phyloP scores from a whole-genome alignment of 1,140 invertebrate genomes.

The Palaemon carinicauda region DNA sequence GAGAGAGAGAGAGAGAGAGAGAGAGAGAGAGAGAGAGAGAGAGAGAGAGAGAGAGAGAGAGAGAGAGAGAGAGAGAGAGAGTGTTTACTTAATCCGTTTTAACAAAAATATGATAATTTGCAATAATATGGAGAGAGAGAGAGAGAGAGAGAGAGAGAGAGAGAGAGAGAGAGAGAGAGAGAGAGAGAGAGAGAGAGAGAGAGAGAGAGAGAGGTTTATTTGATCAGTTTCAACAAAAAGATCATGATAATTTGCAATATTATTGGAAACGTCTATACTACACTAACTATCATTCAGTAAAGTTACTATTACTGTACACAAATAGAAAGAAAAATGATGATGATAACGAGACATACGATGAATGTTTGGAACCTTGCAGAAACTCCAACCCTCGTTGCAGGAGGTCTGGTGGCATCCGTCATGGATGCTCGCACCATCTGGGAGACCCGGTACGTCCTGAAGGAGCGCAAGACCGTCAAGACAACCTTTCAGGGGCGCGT shows the following conservation, averaged over 20 bases:
- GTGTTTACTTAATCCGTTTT: not conserved
- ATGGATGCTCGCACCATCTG: slow-evolving; percentile 44
- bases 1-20: not conserved
- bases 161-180: not conserved
- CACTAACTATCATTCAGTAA: no score
- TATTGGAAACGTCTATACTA: not conserved
- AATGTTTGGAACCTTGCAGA: not conserved
- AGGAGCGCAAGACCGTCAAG: slow-evolving; percentile 62
- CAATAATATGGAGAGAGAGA: not conserved
- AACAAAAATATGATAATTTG: not conserved
- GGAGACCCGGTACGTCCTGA: slow-evolving; percentile 41
- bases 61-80: not conserved
- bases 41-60: not conserved
- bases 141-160: not conserved
- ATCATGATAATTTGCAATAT: not conserved
- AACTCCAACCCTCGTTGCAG: not conserved
- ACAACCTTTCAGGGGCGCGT: slow-evolving; percentile 77
- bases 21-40: not conserved
- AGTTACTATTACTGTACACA: not conserved
- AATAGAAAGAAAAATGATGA: not conserved
- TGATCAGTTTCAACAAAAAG: not conserved
- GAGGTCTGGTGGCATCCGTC: slow-evolving; percentile 36
- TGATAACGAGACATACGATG: not conserved
- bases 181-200: not conserved
- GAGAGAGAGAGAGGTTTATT: not conserved